These are phyloP conservation scores for Coracias cyanogaster DNA, from an alignment of 2,797 vertebrate genomes.

Conservation along the genomic window DNA sequence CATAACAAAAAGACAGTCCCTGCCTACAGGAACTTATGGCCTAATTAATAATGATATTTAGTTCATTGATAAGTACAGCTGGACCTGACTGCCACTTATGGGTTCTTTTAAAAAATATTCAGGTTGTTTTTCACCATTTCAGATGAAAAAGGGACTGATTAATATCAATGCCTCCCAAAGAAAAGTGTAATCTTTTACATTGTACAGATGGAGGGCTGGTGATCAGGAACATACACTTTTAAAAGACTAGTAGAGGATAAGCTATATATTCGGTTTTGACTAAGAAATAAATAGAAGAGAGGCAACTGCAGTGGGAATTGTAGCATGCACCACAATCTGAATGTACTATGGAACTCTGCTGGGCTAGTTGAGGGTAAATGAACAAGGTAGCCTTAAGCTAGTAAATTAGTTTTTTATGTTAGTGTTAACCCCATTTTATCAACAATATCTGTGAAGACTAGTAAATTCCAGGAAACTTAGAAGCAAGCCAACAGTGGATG, in stretches of 20 bases:
- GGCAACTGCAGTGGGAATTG: background rate
- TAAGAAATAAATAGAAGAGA: conserved; percentile 38
- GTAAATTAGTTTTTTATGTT: conserved; percentile 16
- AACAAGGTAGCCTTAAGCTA: background rate
- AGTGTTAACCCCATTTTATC: background rate
- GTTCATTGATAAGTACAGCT: background rate
- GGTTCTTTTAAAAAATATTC: background rate
- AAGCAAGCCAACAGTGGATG: background rate
- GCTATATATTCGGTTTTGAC: conserved; percentile 34
- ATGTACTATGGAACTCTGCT: background rate
- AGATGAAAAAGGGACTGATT: background rate
- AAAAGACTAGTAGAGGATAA: conserved; percentile 14
- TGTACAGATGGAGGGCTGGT: background rate
- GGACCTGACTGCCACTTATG: background rate
- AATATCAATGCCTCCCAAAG: background rate
- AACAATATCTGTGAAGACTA: background rate
- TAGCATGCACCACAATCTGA: background rate
- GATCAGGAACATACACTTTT: conserved; percentile 5
- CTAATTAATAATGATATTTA: conserved; percentile 11
- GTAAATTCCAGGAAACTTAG: background rate
- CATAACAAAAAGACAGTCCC: background rate
- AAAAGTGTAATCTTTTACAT: background rate
- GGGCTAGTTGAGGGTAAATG: background rate
- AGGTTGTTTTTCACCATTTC: background rate
- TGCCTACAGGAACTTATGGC: background rate